Evolutionary conservation across 1,140 invertebrate species (phyloP).

Genomic region (Eriocheir sinensis): DNA sequence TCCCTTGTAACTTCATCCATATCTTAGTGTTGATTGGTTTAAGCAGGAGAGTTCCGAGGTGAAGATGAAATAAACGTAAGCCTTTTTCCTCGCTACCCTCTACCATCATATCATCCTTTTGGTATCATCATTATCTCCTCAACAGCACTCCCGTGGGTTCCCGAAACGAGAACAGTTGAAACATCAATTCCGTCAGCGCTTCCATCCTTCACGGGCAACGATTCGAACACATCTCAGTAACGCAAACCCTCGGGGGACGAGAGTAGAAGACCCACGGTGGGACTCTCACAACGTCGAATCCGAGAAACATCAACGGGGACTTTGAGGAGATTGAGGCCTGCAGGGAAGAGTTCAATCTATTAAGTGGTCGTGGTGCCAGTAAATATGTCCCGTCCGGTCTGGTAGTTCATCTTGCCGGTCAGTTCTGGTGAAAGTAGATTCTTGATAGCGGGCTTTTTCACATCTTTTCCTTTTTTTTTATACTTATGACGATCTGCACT

Average conservation of each 20-base stretch:
- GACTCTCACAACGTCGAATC: slow-evolving; percentile 75
- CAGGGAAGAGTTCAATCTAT: slow-evolving; percentile 49
- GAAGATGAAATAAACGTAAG: too few relatives aligned
- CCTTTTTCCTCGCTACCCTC: too few relatives aligned
- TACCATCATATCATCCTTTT: neutral
- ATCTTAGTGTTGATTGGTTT: too few relatives aligned
- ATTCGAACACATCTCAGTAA: slow-evolving; percentile 70
- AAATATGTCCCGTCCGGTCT: neutral
- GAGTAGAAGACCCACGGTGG: slow-evolving; percentile 69
- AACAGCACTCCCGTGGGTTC: slow-evolving; percentile 24
- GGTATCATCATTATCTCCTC: neutral
- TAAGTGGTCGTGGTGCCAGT: neutral
- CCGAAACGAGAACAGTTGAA: too few relatives aligned
- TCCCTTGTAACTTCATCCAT: too few relatives aligned
- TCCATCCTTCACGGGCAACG: slow-evolving; percentile 65
- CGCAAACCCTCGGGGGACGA: slow-evolving; percentile 71
- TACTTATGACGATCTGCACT: too few relatives aligned
- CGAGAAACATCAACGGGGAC: slow-evolving; percentile 68
- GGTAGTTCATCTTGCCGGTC: too few relatives aligned
- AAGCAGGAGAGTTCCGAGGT: too few relatives aligned
- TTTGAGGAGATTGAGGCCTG: slow-evolving; percentile 67
- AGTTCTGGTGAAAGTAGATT: too few relatives aligned
- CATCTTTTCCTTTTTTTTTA: too few relatives aligned
- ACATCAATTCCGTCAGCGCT: too few relatives aligned
- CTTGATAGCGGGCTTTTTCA: too few relatives aligned